These are phyloP conservation scores for Cylindroiulus punctatus DNA, from an alignment of 2,888 invertebrate species.

Conservation along the genomic window DNA sequence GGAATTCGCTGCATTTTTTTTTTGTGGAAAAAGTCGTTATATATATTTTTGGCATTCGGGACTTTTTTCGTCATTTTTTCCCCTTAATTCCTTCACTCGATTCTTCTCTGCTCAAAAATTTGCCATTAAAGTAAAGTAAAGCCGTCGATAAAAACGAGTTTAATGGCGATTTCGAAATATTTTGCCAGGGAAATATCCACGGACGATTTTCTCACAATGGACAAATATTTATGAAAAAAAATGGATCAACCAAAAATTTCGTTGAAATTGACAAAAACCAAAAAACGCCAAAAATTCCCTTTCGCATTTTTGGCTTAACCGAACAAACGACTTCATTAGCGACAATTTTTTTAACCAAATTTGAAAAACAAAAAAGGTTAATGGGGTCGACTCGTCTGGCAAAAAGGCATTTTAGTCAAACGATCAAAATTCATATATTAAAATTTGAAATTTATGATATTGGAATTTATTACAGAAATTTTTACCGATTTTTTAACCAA, in stretches of 20 bases:
- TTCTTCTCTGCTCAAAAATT: neutral
- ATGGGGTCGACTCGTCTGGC: no score
- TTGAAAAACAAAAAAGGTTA: no score
- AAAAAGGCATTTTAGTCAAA: no score
- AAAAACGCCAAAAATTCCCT: neutral
- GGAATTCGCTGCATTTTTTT: neutral
- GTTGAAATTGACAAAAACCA: neutral
- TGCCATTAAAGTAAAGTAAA: slow-evolving; percentile 45
- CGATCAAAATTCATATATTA: no score
- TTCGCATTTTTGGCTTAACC: no score
- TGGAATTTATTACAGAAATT: no score
- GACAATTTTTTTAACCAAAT: no score
- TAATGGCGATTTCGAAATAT: slow-evolving; percentile 37
- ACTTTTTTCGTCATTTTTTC: neutral
- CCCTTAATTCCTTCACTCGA: neutral
- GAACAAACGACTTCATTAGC: no score
- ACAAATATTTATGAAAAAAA: neutral
- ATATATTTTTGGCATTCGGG: neutral
- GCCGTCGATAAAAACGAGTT: slow-evolving; percentile 50
- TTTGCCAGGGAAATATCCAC: neutral
- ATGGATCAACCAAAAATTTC: neutral
- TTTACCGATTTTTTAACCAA: no score
- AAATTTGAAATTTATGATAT: no score
- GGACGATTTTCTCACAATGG: neutral
- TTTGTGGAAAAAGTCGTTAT: slow-evolving; percentile 10